Evolutionary conservation across 2,888 invertebrate species (phyloP).

Genomic region (Caenorhabditis sp.): DNA sequence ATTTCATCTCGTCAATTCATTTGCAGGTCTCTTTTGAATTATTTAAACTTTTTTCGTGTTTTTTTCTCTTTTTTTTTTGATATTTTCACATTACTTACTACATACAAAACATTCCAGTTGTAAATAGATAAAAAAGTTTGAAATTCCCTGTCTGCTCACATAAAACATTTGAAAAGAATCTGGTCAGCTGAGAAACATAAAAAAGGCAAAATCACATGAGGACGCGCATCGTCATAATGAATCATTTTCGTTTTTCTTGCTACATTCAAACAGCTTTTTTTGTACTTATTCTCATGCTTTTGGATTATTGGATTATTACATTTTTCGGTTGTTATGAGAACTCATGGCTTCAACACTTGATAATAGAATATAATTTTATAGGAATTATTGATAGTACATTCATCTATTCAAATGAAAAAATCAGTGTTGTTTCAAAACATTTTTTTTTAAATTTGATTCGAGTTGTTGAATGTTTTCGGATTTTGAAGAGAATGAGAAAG

Average conservation of each 20-base stretch:
- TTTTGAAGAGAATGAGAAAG: too few species aligned
- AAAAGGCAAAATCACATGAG: slow-evolving; percentile 1
- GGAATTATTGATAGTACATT: too few species aligned
- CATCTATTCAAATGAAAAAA: too few species aligned
- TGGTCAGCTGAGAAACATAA: not conserved
- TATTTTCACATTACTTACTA: not conserved
- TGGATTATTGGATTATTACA: not conserved
- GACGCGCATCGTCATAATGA: slow-evolving; percentile 1
- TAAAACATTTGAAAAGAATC: not conserved
- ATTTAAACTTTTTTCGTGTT: not conserved
- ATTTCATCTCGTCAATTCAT: not conserved
- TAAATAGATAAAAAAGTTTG: not conserved
- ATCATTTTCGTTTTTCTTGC: not conserved
- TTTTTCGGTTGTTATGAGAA: too few species aligned
- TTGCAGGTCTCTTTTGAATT: not conserved
- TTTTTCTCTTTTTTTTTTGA: not conserved
- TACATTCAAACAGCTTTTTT: not conserved
- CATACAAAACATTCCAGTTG: not conserved
- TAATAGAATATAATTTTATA: too few species aligned
- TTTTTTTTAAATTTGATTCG: too few species aligned
- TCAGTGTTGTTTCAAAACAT: too few species aligned
- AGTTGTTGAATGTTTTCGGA: too few species aligned
- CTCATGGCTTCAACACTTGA: too few species aligned
- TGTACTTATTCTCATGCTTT: not conserved
- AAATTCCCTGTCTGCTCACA: too few species aligned